These are phyloP conservation scores for Labia minor DNA, from an alignment of 2,888 invertebrate species.

Conservation along the genomic window DNA sequence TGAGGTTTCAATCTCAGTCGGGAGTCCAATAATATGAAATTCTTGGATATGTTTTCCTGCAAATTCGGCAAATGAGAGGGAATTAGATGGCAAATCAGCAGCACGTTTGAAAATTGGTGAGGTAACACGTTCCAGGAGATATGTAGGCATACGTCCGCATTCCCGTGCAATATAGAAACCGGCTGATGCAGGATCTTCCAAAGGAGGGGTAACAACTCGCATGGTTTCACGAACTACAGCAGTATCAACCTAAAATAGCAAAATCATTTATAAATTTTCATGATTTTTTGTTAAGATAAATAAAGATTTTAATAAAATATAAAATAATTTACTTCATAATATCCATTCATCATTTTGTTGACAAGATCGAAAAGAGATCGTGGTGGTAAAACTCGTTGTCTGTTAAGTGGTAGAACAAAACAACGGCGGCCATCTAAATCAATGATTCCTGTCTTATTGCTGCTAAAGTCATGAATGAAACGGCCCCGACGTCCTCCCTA, in stretches of 20 bases:
- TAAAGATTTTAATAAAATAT: too few species aligned
- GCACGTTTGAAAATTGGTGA: conserved; percentile 43
- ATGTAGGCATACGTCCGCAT: conserved; percentile 59
- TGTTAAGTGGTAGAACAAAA: conserved; percentile 83
- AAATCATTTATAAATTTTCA: conserved; percentile 36
- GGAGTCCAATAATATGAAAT: conserved; percentile 47
- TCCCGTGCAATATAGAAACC: conserved; percentile 60
- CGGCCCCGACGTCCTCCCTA: conserved; percentile 68
- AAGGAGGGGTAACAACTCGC: conserved; percentile 59
- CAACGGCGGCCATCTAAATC: conserved; percentile 65
- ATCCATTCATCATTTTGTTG: conserved; percentile 61
- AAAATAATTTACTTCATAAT: conserved; percentile 21
- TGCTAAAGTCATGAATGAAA: conserved; percentile 82
- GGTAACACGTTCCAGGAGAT: conserved; percentile 57
- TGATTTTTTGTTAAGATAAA: background rate
- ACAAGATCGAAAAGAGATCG: conserved; percentile 67
- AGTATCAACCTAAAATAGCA: conserved; percentile 70
- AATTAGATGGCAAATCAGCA: conserved; percentile 31
- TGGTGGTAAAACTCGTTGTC: conserved; percentile 64
- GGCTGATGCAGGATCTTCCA: conserved; percentile 50
- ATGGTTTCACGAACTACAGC: conserved; percentile 63
- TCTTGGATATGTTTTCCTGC: conserved; percentile 64
- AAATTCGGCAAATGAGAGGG: conserved; percentile 61
- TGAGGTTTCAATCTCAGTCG: background rate
- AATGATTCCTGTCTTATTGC: conserved; percentile 61